Evolutionary conservation across 2,797 vertebrate species (phyloP).

Genomic region (Gymnoscopelus braueri): DNA sequence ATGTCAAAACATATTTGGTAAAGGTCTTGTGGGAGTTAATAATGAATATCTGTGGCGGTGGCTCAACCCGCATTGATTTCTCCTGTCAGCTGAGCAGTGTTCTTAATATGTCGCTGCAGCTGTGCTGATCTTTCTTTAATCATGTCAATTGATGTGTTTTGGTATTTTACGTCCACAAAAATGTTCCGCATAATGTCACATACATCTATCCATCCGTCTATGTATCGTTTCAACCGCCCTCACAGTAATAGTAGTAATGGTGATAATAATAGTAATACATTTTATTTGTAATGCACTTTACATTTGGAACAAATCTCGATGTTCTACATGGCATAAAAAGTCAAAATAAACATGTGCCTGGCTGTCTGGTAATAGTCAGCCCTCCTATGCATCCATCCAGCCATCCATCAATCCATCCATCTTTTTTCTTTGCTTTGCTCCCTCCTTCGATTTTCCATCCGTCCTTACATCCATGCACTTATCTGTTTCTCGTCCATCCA

Average conservation of each 20-base stretch:
- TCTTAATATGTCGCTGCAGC: slow-evolving; percentile 11
- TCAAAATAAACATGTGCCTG: no score
- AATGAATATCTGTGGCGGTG: slow-evolving; percentile 37
- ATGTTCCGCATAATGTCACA: slow-evolving; percentile 8
- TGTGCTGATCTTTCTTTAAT: slow-evolving; percentile 21
- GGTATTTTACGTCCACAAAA: slow-evolving; percentile 11
- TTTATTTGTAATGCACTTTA: no score
- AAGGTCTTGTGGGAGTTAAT: slow-evolving; percentile 55
- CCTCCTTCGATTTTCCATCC: neutral
- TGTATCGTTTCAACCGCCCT: neutral
- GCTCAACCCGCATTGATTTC: slow-evolving; percentile 20
- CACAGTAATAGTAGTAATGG: neutral
- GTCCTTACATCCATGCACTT: neutral
- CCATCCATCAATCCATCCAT: neutral
- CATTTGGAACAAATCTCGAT: no score
- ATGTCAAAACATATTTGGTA: slow-evolving; percentile 63
- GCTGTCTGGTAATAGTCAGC: no score
- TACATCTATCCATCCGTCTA: neutral
- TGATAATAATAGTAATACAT: no score
- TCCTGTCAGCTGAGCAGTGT: slow-evolving; percentile 4
- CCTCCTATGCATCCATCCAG: neutral
- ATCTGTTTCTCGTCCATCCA: neutral
- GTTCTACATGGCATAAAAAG: no score
- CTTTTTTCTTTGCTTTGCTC: neutral
- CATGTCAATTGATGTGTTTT: slow-evolving; percentile 13